Evolutionary conservation across 2,888 invertebrate genomes (phyloP).

Genomic region (Eilema depressum): DNA sequence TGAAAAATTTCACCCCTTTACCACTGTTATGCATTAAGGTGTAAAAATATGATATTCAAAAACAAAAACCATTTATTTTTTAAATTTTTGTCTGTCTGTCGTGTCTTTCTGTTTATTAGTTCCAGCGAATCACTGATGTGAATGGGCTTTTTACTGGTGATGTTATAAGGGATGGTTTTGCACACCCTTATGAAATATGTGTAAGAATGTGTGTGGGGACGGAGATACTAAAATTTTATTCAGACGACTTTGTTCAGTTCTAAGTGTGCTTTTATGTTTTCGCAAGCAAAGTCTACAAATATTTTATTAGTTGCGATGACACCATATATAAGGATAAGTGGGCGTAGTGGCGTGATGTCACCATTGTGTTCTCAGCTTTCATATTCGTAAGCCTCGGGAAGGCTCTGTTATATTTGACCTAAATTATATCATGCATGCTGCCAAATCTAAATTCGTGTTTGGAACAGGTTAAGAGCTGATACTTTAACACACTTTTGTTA

Average conservation of each 20-base stretch:
- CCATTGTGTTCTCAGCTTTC: conserved; percentile 42
- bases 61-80: too few relatives aligned
- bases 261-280: background rate
- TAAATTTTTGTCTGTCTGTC: background rate
- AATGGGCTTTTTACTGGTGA: background rate
- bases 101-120: too few relatives aligned
- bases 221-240: background rate
- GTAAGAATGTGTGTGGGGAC: too few relatives aligned
- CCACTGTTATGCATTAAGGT: too few relatives aligned
- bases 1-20: too few relatives aligned
- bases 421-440: conserved; percentile 22
- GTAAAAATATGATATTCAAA: too few relatives aligned
- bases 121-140: background rate
- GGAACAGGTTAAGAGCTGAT: background rate
- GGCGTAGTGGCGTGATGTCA: conserved; percentile 50
- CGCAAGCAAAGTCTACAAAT: conserved; percentile 28
- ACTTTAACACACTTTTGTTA: background rate
- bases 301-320: conserved; percentile 40
- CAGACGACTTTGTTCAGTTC: background rate
- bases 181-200: too few relatives aligned
- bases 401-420: conserved; percentile 26
- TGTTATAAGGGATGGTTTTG: background rate
- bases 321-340: conserved; percentile 33
- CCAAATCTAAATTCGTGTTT: conserved; percentile 15
- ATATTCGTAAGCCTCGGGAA: conserved; percentile 31